Evolutionary conservation across 2,888 invertebrate species (phyloP).

Genomic region (Leistus spinibarbis): DNA sequence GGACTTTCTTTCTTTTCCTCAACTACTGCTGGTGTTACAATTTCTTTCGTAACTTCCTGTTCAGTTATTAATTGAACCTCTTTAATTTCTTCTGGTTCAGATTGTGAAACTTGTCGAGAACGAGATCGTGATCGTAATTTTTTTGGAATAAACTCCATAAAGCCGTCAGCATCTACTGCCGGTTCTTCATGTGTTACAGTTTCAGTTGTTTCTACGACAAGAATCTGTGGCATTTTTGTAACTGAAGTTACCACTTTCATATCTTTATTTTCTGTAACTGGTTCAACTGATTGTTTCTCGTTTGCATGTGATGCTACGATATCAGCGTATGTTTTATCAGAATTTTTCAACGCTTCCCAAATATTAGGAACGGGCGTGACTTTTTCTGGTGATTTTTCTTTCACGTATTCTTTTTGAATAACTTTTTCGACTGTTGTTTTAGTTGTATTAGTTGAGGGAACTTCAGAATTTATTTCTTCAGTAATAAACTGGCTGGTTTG

Average conservation of each 20-base stretch:
- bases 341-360: constrained; percentile 11
- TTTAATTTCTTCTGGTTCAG: not conserved
- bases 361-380: not conserved
- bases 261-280: not conserved
- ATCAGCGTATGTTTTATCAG: constrained; percentile 16
- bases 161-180: not conserved
- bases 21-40: not conserved
- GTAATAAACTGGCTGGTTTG: not conserved
- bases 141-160: constrained; percentile 7
- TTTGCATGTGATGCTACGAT: not conserved
- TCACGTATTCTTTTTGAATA: not conserved
- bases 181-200: constrained; percentile 1
- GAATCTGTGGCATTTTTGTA: constrained; percentile 5
- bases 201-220: constrained; percentile 4
- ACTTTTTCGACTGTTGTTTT: not conserved
- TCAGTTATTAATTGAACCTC: not conserved
- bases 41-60: not conserved
- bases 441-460: not conserved
- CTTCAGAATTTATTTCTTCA: constrained; percentile 3
- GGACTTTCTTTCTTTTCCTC: not conserved
- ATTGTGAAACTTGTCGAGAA: constrained; percentile 4
- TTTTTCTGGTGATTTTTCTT: not conserved
- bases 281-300: not conserved
- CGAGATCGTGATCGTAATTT: constrained; percentile 10
- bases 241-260: not conserved